phyloP scores from a whole-genome alignment of 2,113 vertebrate genomes.

The Semicossyphus pulcher region DNA sequence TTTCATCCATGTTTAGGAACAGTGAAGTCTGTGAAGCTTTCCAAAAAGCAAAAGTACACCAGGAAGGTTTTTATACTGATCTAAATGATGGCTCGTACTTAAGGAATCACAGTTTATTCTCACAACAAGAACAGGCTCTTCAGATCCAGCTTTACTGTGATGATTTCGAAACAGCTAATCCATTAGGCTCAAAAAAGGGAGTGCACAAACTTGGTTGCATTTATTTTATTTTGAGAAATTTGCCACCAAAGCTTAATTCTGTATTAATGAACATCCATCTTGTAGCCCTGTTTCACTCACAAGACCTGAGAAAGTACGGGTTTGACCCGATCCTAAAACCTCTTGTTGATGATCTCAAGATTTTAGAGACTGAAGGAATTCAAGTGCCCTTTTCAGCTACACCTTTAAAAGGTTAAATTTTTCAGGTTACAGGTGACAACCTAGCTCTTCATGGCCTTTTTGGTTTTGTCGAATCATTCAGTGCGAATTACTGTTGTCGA shows the following conservation, averaged over 20 bases:
- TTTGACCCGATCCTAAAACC: neutral
- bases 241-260: neutral
- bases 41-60: neutral
- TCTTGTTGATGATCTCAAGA: neutral
- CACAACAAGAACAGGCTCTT: neutral
- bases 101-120: neutral
- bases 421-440: slow-evolving; percentile 2
- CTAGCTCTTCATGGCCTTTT: neutral
- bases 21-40: neutral
- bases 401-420: neutral
- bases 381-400: neutral
- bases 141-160: neutral
- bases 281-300: slow-evolving; percentile 6
- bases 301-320: neutral
- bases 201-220: neutral
- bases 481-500: neutral
- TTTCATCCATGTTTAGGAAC: neutral
- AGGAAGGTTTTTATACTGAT: neutral
- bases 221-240: neutral
- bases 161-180: neutral
- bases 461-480: slow-evolving; percentile 4
- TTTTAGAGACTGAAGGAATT: neutral
- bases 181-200: neutral
- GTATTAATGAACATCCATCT: slow-evolving; percentile 1
- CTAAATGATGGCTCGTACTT: neutral